phyloP scores from a whole-genome alignment of 2,888 invertebrate species.

The Lycocerus yunnanus region DNA sequence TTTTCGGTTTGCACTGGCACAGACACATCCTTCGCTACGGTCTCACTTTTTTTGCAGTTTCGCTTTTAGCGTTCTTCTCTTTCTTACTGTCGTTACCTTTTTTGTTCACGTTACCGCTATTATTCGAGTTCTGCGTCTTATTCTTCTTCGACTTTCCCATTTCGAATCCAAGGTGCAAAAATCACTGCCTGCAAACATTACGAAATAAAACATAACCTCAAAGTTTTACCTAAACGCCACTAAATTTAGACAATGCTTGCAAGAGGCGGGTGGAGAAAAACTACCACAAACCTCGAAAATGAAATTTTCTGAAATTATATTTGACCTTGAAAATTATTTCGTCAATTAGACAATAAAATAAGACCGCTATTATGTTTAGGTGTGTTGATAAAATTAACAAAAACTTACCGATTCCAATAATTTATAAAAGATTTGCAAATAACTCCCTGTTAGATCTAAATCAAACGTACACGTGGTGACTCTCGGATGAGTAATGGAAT shows the following conservation, averaged over 20 bases:
- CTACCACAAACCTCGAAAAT: not conserved
- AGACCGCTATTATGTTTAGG: no score
- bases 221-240: not conserved
- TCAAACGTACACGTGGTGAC: not conserved
- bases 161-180: not conserved
- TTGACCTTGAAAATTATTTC: not conserved
- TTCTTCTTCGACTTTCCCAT: not conserved
- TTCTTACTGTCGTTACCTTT: not conserved
- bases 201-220: not conserved
- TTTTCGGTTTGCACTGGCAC: no score
- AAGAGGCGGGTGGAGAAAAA: not conserved
- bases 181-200: not conserved
- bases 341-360: not conserved
- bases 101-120: not conserved
- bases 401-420: not conserved
- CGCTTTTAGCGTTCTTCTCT: not conserved
- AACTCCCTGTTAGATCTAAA: not conserved
- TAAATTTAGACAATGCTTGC: no score
- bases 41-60: not conserved
- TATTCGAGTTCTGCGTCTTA: not conserved
- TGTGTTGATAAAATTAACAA: not conserved
- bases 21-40: not conserved
- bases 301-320: not conserved
- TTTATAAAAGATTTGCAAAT: not conserved
- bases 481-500: not conserved